Base-by-base conservation (phyloP, 2,113 vertebrate genomes). In the Egretta garzetta region DNA sequence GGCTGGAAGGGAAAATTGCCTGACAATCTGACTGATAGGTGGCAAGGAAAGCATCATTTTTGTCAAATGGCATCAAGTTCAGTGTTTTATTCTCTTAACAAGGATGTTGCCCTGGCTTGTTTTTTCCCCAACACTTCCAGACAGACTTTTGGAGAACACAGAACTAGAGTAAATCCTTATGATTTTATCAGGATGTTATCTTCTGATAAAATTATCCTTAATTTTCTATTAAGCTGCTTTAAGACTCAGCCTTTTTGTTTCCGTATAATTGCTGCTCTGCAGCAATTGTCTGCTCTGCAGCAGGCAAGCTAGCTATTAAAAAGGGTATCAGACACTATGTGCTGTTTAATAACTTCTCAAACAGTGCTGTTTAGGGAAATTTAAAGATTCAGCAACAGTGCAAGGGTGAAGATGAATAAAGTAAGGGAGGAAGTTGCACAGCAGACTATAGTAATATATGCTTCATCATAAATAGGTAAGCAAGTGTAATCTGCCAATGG, bases 231-330 rank as follows among this genome's bases (percentile, higher is more conserved):
- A 83, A 58, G 27, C n/a, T 91, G 56, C 80, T 96, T 93, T 86
- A 93, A 82, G 68, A 77, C 63, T 96, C 79, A 76, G 73, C 49
- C 86, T 71, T 92, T 91, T 97, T 92, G 90, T 96, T 94, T 79
- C 70, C 27, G 4, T 66, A 17, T 86, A 96, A 96, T 96, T 97
- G 60, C 60, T 97, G 49, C 67, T 87, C 39, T 68, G 56, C 53
- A 88, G 76, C 87, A 84, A 66, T 77, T 91, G 83, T 86, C 55
- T 95, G 45, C 43, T 93, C 76, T 90, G 45, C 47, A 90, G 79
- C 83, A 94, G 50, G 43, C 80, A 94, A 93, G 32, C 49, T 64
- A 72, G 86, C 33, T 95, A 60, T 95, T 93, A 89, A 83, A 66
- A 71, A 94, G 53, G 27, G 17, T 95, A 84, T 95, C 53, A 88